Conservation (phyloP, 2,888 invertebrate species). For the Plagodis pulveraria region DNA sequence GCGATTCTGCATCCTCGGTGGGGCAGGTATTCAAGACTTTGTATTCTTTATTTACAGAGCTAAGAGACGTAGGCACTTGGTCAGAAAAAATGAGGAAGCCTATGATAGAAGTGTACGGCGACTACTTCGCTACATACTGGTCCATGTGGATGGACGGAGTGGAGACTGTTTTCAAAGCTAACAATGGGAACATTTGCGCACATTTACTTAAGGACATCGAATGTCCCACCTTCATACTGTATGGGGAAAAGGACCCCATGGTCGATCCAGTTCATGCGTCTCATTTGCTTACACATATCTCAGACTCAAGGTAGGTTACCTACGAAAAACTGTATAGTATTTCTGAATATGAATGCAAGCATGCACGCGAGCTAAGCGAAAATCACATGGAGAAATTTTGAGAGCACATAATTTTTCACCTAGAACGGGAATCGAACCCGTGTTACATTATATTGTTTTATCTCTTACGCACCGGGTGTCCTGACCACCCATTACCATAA, state of each 20-base stretch:
- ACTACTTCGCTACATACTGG: conserved; percentile 89
- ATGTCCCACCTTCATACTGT: conserved; percentile 92
- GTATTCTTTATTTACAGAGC: conserved; percentile 67
- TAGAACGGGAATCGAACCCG: too few relatives aligned
- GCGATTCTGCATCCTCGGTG: too few relatives aligned
- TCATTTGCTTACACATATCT: conserved; percentile 88
- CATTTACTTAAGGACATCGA: conserved; percentile 86
- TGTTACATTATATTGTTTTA: too few relatives aligned
- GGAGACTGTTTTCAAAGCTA: conserved; percentile 79
- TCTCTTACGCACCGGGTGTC: too few relatives aligned
- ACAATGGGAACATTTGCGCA: conserved; percentile 90
- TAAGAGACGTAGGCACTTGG: conserved; percentile 91
- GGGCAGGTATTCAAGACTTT: too few relatives aligned
- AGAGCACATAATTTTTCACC: too few relatives aligned
- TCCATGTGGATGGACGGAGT: conserved; percentile 88
- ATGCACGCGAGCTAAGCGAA: too few relatives aligned
- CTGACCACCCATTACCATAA: too few relatives aligned
- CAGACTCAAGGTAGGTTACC: conserved; percentile 84
- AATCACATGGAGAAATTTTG: too few relatives aligned
- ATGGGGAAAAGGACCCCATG: conserved; percentile 93
- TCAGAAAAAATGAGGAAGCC: conserved; percentile 91
- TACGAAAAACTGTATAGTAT: too few relatives aligned
- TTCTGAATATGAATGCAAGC: too few relatives aligned
- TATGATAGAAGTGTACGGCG: conserved; percentile 90
- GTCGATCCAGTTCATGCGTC: conserved; percentile 90